Conservation (phyloP, 2,113 vertebrate species). For the Pycnonotus jocosus region DNA sequence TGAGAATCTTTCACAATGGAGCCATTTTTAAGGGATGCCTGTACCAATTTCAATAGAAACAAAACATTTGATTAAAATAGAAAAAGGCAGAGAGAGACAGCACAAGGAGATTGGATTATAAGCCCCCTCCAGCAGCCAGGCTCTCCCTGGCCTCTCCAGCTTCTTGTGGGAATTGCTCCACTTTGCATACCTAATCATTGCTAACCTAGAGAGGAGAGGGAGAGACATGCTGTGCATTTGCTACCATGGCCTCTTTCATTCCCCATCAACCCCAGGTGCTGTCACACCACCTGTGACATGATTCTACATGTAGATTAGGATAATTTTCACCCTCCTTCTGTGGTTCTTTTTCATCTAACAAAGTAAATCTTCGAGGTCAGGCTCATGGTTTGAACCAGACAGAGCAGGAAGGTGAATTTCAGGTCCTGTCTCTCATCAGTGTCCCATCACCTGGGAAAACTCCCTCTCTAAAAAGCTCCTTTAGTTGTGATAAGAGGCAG, state of each 20-base stretch:
- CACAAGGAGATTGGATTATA: not conserved
- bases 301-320: not conserved
- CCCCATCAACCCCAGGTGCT: not conserved
- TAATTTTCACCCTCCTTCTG: not conserved
- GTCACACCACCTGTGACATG: not conserved
- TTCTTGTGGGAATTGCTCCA: not conserved
- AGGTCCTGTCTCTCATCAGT: not conserved
- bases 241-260: not conserved
- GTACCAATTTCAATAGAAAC: constrained; percentile 14
- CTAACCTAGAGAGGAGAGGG: not conserved
- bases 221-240: not conserved
- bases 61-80: constrained; percentile 20
- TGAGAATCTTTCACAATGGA: not conserved
- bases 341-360: not conserved
- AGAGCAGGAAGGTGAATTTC: not conserved
- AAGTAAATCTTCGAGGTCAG: not conserved
- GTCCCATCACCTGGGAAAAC: not conserved
- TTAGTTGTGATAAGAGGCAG: not conserved
- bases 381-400: not conserved
- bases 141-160: not conserved
- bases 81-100: not conserved
- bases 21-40: not conserved
- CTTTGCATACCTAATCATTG: not conserved
- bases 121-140: not conserved
- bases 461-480: not conserved